Evolutionary conservation across 2,797 vertebrate species (phyloP).

Genomic region (Oryzias dopingdopingensis): DNA sequence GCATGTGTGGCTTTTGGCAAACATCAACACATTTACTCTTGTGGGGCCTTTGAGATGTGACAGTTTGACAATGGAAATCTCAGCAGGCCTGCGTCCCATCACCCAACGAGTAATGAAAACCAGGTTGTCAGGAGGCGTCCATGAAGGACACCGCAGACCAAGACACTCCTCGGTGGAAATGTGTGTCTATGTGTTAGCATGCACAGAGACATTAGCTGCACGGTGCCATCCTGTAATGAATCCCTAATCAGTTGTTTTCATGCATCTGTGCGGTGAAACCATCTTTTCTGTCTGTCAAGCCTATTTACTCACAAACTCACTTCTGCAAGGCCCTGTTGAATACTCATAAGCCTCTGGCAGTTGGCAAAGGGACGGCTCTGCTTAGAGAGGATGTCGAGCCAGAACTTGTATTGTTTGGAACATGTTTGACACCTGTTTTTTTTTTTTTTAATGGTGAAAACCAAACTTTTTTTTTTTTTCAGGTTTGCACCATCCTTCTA

Average conservation of each 20-base stretch:
- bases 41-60: constrained; percentile 59
- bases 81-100: constrained; percentile 57
- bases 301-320: constrained; percentile 1
- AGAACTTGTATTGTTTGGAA: neutral
- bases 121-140: constrained; percentile 57
- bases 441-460: too few species aligned
- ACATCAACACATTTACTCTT: constrained; percentile 63
- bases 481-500: too few species aligned
- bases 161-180: constrained; percentile 6
- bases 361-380: neutral
- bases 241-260: neutral
- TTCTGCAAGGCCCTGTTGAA: neutral
- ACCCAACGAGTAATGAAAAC: constrained; percentile 71
- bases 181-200: constrained; percentile 6
- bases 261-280: neutral
- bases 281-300: constrained; percentile 2
- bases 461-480: too few species aligned
- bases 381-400: neutral
- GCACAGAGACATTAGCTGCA: neutral
- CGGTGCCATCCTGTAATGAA: neutral
- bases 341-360: neutral
- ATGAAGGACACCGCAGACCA: constrained; percentile 54
- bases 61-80: constrained; percentile 69
- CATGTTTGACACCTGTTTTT: too few species aligned
- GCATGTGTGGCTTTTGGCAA: constrained; percentile 54